Evolutionary conservation across 2,113 vertebrate genomes (phyloP), one percentile per base, ranked within the genome.

Genomic region (Gnathochromis pfefferi): DNA sequence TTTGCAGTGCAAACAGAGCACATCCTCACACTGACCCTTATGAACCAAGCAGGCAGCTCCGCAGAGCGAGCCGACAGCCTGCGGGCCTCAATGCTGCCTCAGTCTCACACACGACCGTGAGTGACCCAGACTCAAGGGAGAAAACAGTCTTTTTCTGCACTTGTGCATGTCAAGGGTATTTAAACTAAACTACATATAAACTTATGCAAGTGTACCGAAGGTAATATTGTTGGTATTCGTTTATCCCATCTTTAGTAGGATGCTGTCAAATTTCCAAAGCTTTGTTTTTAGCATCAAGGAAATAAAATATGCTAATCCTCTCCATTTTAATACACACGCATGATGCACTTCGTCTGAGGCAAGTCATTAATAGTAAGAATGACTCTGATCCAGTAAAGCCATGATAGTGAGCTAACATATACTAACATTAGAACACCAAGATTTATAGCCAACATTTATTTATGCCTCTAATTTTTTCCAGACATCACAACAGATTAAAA

Each of bases 11-110:
- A 93, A 94, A 95, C 93, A 94, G 86, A 40, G 47, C 87, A 94
- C 93, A 94, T 95, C 93, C 93, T 93, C 89, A 89, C 85, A 87
- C 90, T 93, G 93, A 95, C 93, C 90, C 83, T 82, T 49, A 82
- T 89, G 88, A 94, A 93, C 89, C 45, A 6, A 70, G 79, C 63
- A 55, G 58, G 60, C 73, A 26, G 86, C 84, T 90, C 45, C 19
- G 11, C 87, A 87, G 75, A 85, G 42, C 26, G 17, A 90, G 54
- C 84, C 68, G 88, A 35, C 80, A 83, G 86, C 33, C 88, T 14
- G 80, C 38, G 16, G 65, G 38, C 57, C 90, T 94, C 85, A 94
- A 92, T 91, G 87, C 88, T 28, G 79, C 79, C 93, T 95, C 84
- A 91, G 88, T 92, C 92, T 91, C 87, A 84, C 91, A 89, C 88